Percentiles rank a stretch among this genome's conserved stretches.
phyloP scores from a whole-genome alignment of 1,140 invertebrate species.

The Drosophila funebris region DNA sequence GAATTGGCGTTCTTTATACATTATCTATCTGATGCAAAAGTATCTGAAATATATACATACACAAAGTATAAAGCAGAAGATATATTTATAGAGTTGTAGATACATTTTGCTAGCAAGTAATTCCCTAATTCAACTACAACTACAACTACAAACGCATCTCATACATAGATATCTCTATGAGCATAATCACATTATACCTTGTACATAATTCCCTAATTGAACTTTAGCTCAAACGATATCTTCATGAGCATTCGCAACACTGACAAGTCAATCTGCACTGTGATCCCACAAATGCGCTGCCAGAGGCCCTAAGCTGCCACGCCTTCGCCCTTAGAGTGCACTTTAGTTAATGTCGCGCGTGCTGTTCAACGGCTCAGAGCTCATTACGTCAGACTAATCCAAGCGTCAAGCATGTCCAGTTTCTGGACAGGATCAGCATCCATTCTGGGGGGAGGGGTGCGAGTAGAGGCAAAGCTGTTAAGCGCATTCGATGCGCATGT shows the following conservation, averaged over 20 bases:
- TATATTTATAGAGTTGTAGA: too few relatives aligned
- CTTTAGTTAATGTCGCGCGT: conserved; percentile 22
- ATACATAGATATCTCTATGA: too few relatives aligned
- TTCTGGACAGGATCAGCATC: conserved; percentile 6
- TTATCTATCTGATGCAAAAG: too few relatives aligned
- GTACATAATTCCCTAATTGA: too few relatives aligned
- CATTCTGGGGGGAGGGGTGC: not conserved
- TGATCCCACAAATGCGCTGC: not conserved
- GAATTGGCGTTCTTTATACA: too few relatives aligned
- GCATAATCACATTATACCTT: too few relatives aligned
- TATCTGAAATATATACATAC: too few relatives aligned
- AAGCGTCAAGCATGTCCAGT: conserved; percentile 62
- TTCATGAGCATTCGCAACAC: not conserved
- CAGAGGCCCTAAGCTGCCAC: conserved; percentile 17
- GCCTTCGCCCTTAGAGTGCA: conserved; percentile 1
- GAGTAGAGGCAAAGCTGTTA: conserved; percentile 62
- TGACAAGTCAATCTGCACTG: not conserved
- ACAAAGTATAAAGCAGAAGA: too few relatives aligned
- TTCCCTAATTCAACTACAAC: too few relatives aligned
- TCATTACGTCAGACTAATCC: conserved; percentile 66
- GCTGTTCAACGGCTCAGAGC: conserved; percentile 41
- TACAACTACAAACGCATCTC: too few relatives aligned
- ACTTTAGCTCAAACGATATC: conserved; percentile 3
- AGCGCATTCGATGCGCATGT: conserved; percentile 73
- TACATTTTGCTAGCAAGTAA: too few relatives aligned